Conservation (phyloP, 1,140 invertebrate species). For the Protaetia brevitarsis region DNA sequence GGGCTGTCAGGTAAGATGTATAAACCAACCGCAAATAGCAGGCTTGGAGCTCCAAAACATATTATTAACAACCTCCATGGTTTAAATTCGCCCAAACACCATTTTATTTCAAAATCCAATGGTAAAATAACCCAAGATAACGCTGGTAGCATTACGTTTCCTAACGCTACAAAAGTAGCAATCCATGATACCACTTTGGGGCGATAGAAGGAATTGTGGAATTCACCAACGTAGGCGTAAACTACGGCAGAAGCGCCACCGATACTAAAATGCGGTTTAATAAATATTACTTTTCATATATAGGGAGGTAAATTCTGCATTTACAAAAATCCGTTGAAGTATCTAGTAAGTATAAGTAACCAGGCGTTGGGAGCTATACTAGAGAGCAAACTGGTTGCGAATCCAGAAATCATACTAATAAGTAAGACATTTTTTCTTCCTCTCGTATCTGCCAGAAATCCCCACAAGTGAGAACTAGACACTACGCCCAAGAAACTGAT, state of each 20-base stretch:
- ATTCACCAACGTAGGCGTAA: constrained; percentile 66
- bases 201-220: constrained; percentile 53
- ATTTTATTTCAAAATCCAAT: constrained; percentile 38
- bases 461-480: constrained; percentile 45
- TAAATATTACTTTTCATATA: background rate
- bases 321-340: constrained; percentile 66
- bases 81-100: constrained; percentile 43
- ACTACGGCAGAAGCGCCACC: constrained; percentile 64
- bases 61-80: constrained; percentile 66
- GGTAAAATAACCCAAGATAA: constrained; percentile 64
- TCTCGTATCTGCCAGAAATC: constrained; percentile 45
- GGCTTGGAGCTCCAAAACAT: constrained; percentile 53
- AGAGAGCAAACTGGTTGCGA: constrained; percentile 55
- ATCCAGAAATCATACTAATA: constrained; percentile 57
- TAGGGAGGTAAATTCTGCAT: constrained; percentile 38
- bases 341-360: constrained; percentile 58
- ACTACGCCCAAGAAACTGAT: constrained; percentile 47
- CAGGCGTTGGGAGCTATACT: constrained; percentile 58
- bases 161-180: constrained; percentile 63
- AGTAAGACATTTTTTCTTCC: constrained; percentile 54
- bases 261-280: constrained; percentile 49
- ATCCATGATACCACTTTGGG: constrained; percentile 55
- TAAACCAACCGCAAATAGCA: constrained; percentile 60
- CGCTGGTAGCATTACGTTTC: constrained; percentile 65
- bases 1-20: constrained; percentile 74